These are phyloP conservation scores for Gnathonemus longibarbis DNA, from an alignment of 2,113 vertebrate species.

Conservation along the genomic window DNA sequence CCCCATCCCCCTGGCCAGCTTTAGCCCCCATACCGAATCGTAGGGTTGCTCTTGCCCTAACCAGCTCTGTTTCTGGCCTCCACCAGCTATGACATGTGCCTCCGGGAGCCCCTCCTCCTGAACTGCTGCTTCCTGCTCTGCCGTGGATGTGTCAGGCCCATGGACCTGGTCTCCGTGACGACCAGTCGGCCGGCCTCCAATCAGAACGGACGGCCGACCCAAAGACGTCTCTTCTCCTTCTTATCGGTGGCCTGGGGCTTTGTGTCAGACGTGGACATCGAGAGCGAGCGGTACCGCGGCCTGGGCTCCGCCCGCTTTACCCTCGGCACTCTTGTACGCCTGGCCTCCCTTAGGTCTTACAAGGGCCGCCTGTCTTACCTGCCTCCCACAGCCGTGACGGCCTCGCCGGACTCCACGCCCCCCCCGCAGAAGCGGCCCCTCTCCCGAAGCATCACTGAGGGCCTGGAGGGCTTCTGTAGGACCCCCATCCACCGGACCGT, in stretches of 20 bases:
- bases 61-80: not conserved
- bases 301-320: conserved; percentile 82
- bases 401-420: conserved; percentile 44
- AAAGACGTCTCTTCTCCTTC: conserved; percentile 74
- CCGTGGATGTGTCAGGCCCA: conserved; percentile 64
- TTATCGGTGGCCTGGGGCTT: conserved; percentile 88
- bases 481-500: conserved; percentile 75
- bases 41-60: not conserved
- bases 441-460: conserved; percentile 68
- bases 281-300: conserved; percentile 80
- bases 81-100: conserved; percentile 72
- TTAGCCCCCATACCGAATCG: not conserved
- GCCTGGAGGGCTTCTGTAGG: conserved; percentile 56
- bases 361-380: conserved; percentile 81
- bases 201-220: conserved; percentile 44
- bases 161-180: conserved; percentile 84
- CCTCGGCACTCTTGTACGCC: conserved; percentile 70
- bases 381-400: conserved; percentile 59
- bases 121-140: conserved; percentile 84
- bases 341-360: conserved; percentile 78
- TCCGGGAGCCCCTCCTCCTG: conserved; percentile 77
- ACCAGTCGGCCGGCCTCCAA: conserved; percentile 59
- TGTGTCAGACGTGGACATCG: conserved; percentile 85
- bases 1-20: not conserved
- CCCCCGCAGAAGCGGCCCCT: conserved; percentile 57